Percentiles rank a stretch among this genome's conserved stretches.
Evolutionary conservation across 2,113 vertebrate genomes (phyloP).

Genomic region (Geococcyx californianus): DNA sequence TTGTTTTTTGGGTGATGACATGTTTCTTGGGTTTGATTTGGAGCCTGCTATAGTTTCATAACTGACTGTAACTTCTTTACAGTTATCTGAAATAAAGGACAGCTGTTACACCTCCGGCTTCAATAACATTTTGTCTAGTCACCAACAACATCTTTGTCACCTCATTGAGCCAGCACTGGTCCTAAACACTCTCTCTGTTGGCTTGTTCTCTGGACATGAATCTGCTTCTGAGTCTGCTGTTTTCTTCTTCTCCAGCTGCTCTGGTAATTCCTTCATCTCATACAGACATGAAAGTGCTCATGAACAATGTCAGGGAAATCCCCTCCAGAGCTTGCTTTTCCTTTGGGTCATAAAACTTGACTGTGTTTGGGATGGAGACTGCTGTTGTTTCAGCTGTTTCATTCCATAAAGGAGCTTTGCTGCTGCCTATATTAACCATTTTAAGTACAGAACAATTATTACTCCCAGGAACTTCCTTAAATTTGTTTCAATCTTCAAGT

Average conservation of each 20-base stretch:
- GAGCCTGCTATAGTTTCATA: conserved; percentile 40
- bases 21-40: conserved; percentile 39
- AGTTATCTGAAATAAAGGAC: conserved; percentile 17
- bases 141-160: conserved; percentile 34
- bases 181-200: not conserved
- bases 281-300: not conserved
- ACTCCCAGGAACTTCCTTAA: not conserved
- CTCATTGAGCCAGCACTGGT: not conserved
- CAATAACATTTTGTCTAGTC: conserved; percentile 29
- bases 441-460: not conserved
- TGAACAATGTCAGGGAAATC: not conserved
- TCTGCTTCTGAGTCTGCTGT: not conserved
- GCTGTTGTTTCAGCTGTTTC: not conserved
- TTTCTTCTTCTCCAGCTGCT: conserved; percentile 13
- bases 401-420: not conserved
- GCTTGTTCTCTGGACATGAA: not conserved
- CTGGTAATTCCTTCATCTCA: conserved; percentile 13
- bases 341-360: not conserved
- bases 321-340: not conserved
- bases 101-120: conserved; percentile 27
- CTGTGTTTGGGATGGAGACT: not conserved
- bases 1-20: conserved; percentile 13
- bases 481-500: not conserved
- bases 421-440: not conserved
- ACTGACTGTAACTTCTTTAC: conserved; percentile 10